Percentiles rank a stretch among this genome's conserved stretches.
Evolutionary conservation across 2,888 invertebrate species (phyloP).

Genomic region (Drosophila yooni): DNA sequence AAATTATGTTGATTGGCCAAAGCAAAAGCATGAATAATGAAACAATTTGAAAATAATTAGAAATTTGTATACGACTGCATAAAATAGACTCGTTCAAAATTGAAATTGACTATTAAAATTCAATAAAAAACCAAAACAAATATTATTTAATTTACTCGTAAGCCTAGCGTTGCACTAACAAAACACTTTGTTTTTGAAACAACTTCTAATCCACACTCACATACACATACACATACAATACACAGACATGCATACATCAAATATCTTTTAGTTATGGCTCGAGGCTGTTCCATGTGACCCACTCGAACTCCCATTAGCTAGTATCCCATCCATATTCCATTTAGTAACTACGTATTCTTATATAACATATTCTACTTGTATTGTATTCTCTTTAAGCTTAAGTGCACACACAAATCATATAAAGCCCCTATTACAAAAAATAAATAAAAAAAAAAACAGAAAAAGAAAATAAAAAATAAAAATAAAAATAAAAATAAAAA

Average conservation of each 20-base stretch:
- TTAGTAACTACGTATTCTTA: conserved; percentile 28
- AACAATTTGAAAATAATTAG: conserved; percentile 33
- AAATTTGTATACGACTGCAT: conserved; percentile 10
- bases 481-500: conserved; percentile 26
- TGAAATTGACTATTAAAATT: conserved; percentile 40
- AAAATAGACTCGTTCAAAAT: conserved; percentile 62
- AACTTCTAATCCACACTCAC: conserved; percentile 8
- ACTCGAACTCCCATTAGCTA: conserved; percentile 21
- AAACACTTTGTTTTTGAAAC: conserved; percentile 4
- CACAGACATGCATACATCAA: conserved; percentile 5
- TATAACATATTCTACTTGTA: conserved; percentile 28
- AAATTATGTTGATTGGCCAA: conserved; percentile 62
- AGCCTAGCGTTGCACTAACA: conserved; percentile 60
- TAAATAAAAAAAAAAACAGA: conserved; percentile 3
- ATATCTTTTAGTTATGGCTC: conserved; percentile 17
- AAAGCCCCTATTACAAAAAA: conserved; percentile 7
- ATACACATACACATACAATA: conserved; percentile 5
- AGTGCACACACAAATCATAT: conserved; percentile 51
- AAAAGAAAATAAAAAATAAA: conserved; percentile 18
- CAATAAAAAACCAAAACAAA: conserved; percentile 13
- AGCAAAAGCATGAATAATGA: conserved; percentile 55
- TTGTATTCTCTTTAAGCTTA: conserved; percentile 56
- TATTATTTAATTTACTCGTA: conserved; percentile 25
- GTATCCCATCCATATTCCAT: conserved; percentile 24
- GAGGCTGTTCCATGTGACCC: conserved; percentile 7